Conservation (phyloP, 2,888 invertebrate species). For the Oscheius myriophilus region DNA sequence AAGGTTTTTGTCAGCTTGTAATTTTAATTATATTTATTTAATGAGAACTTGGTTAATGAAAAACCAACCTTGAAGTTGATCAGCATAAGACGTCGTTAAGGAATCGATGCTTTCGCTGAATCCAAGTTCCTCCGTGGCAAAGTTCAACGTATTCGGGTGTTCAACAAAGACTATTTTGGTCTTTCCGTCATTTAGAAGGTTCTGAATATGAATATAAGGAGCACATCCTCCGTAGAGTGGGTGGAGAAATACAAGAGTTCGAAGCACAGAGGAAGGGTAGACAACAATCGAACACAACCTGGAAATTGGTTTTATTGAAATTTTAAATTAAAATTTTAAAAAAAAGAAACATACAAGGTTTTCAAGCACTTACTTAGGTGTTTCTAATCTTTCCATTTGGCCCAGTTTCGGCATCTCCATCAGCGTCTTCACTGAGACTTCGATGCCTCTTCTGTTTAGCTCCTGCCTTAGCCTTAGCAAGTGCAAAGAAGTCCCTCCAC, state of each 20-base stretch:
- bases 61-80: constrained; percentile 9
- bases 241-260: constrained; percentile 22
- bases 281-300: background rate
- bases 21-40: background rate
- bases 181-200: background rate
- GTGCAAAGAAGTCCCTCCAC: constrained; percentile 60
- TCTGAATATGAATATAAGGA: constrained; percentile 7
- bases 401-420: constrained; percentile 30
- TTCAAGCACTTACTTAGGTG: constrained; percentile 1
- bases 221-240: constrained; percentile 24
- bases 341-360: background rate
- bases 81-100: background rate
- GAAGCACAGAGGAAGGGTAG: no score
- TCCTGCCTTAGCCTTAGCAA: constrained; percentile 48
- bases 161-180: constrained; percentile 16
- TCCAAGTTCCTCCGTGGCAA: background rate
- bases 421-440: constrained; percentile 34
- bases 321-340: no score
- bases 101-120: constrained; percentile 13
- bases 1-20: background rate
- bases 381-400: constrained; percentile 10
- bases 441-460: constrained; percentile 25
- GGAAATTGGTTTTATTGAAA: no score
- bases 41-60: background rate
- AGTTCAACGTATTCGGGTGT: constrained; percentile 28